Evolutionary conservation across 2,113 vertebrate species (phyloP), one percentile per base, ranked within the genome.

Genomic region (Riparia riparia): DNA sequence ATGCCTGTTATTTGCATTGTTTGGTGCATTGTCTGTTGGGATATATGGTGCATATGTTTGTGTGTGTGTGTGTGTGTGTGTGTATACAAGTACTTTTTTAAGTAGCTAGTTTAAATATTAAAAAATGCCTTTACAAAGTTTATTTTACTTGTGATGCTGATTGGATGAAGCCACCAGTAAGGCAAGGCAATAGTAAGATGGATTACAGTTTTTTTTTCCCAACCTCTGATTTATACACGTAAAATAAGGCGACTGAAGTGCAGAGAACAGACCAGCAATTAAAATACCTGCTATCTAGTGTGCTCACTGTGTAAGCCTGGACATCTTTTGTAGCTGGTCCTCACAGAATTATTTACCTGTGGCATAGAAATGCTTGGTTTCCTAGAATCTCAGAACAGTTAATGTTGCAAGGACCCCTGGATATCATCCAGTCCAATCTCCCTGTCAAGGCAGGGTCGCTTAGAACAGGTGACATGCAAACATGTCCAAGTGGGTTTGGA

Each of bases 1-100:
- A 83, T 81, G 56, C 44, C 22, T 21, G 70, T 91, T 93, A 64
- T 78, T 93, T 66, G 76, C 20, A 22, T 47, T 60, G 41, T 79
- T 45, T 70, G 29, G 76, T 60, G 82, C 37, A n/a, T 34, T 64
- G 49, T 79, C 42, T 76, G 16, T 37, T 73, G 28, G 5, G 8
- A 16, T 63, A 11, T 34, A 14, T 34, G n/a, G 28, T 58, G 58
- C 61, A 26, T 61, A 17, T 22, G 6, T 41, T 2, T 32, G 6
- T 51, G 11, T 60, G 2, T 51, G 10, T 37, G 37, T 37, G 6
- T n/a, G 2, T 32, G 6, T 51, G 11, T 56, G 2, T 61, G 7
- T 41, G 2, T 85, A 5, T 71, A 6, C 20, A 12, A 51, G 6
- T 41, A 44, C 32, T 12, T 65, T 39, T 19, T 19, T 9, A 68